Evolutionary conservation across 2,797 vertebrate species (phyloP), one percentile per base, ranked within the genome.

Genomic region (Florisuga fusca): DNA sequence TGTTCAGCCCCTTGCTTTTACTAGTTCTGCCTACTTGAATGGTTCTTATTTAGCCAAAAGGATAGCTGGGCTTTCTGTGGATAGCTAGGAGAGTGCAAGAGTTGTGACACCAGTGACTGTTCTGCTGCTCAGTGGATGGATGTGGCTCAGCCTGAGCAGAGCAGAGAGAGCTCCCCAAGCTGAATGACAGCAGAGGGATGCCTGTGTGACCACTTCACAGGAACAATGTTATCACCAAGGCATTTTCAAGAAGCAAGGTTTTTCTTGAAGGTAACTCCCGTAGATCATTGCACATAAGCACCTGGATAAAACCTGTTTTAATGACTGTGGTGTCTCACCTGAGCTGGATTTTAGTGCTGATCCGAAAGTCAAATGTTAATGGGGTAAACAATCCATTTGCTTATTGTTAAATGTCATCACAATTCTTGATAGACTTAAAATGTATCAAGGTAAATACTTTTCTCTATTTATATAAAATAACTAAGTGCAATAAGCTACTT

Each of bases 401-500:
- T 95, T 83, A 58, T 68, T 88, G 66, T 77, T 93, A 87, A 95
- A 63, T 62, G 51, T 94, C 74, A 79, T 59, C 15, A 43, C 50
- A 90, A 20, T 45, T 90, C 69, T 45, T 53, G 51, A 84, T 45
- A 73, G 55, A 92, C 96, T 92, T 86, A 92, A 87, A 93, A 93
- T 90, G 80, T 67, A 94, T 88, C 80, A 87, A 89, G 94, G 89
- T 84, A 96, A 95, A 95, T 90, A 86, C 75, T 91, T 87, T 69
- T 55, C 55, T 92, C 21, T 83, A 67, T 96, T 97, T 96, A 54
- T 93, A 87, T 96, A 97, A 97, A 98, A 97, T 91, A 97, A 66
- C 50, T 89, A 78, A 87, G 89, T 94, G 94, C 92, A 95, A 94
- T 97, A 97, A 97, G 92, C 91, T 91, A 93, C 95, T 96, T 96